Evolutionary conservation across 1,140 invertebrate genomes (phyloP), one percentile per base, ranked within the genome.

Genomic region (Zaprionus gabonicus): DNA sequence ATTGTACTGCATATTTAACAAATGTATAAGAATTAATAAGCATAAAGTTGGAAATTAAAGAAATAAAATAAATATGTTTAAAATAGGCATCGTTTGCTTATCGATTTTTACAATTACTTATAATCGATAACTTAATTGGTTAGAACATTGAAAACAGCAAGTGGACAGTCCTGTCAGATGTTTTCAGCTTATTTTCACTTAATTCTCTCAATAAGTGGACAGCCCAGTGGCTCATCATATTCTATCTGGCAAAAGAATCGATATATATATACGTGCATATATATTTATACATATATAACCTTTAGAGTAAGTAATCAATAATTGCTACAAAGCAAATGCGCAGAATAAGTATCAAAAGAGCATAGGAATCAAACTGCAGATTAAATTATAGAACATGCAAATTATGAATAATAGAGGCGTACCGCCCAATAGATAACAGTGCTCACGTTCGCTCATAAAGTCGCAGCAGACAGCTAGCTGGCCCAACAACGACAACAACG

Each of bases 341-440:
- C 56, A 81, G 56, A 76, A 68, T 25, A 64, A 34, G 55, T 58
- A 76, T 64, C 38, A 65, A 56, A 38, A 68, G 56, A 44, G 51
- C 31, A 69, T 68, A 38, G 60, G 56, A 67, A 84, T 57, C 44
- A 55, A 67, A 56, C 75, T 75, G 6, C 36, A 74, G 66, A 63
- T 73, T 66, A 67, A 76, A 86, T 82, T 79, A 72, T 78, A 79
- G 67, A 84, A 74, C 60, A 88, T 88, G 85, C 85, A 55, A 82
- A 78, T 71, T 51, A 58, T 75, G 71, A 56, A 71, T 55, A 76
- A 73, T 56, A 78, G 65, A 70, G 75, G 41, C 64, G 46, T 57
- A 80, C 38, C 38, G 64, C 59, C 36, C 81, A 82, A 70, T 58
- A 88, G 79, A 90, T 80, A 82, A 79, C 85, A 82, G 68, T 88